Evolutionary conservation across 1,140 invertebrate genomes (phyloP), one percentile per base, ranked within the genome.

Genomic region (Hormaphis cornu): DNA sequence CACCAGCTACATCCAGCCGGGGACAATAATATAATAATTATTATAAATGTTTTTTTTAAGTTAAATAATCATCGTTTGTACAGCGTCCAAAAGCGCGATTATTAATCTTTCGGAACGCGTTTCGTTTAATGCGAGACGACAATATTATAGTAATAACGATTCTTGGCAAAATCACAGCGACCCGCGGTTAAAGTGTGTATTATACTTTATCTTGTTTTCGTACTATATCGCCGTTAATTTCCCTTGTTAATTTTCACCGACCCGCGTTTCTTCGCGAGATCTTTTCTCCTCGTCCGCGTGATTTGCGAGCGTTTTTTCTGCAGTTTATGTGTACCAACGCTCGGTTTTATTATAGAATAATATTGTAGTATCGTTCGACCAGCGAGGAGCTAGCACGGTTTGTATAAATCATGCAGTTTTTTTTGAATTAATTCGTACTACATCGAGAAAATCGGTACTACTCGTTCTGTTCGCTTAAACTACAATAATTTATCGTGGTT

Each of bases 291-390:
- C 53, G 35, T 16, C 20, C 33, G 33, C 37, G 53, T 56, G 24
- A 56, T 56, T 56, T 24, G 53, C 53, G n/a, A 1, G 12, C 9
- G 8, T 42, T n/a, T n/a, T 42, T 5, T 52, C 22, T 52, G 24
- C 52, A 54, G 52, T 54, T 54, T 52, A 52, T 54, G n/a, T n/a
- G n/a, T n/a, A 33, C 52, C 20, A 54, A 54, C 52, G n/a, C 9
- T n/a, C n/a, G n/a, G n/a, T n/a, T n/a, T n/a, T n/a, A n/a, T n/a
- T n/a, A n/a, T n/a, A n/a, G n/a, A n/a, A n/a, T n/a, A n/a, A n/a
- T n/a, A n/a, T n/a, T n/a, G 28, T 10, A 26, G 16, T 28, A 16
- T 52, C 24, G 26, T 52, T 52, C 26, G 7, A 52, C 26, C 26
- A 16, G 8, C 26, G 16, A 52, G n/a, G 24, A 28, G 26, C 28